Evolutionary conservation across 2,113 vertebrate species (phyloP).

Genomic region (Edolisoma coerulescens): DNA sequence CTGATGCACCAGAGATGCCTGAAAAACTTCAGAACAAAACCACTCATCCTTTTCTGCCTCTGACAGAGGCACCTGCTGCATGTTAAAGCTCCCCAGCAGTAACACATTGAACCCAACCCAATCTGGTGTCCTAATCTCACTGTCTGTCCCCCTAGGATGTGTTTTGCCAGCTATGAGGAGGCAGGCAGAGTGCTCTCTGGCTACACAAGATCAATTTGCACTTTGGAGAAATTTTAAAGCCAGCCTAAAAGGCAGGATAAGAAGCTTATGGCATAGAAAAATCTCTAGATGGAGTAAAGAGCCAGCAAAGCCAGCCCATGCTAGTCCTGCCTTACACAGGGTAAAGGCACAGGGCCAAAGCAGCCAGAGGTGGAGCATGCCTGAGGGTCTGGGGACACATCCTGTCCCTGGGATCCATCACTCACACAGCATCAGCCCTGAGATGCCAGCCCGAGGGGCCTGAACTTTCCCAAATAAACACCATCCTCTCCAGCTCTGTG

Average conservation of each 20-base stretch:
- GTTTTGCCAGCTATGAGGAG: not conserved
- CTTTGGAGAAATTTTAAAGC: not conserved
- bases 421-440: not conserved
- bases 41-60: not conserved
- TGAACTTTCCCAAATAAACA: not conserved
- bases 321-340: not conserved
- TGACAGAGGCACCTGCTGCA: not conserved
- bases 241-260: not conserved
- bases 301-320: not conserved
- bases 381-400: not conserved
- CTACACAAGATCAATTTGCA: not conserved
- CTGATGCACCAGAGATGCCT: not conserved
- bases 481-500: not conserved
- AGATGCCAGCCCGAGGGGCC: not conserved
- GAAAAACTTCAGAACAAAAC: not conserved
- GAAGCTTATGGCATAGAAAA: not conserved
- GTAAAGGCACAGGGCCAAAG: not conserved
- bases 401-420: not conserved
- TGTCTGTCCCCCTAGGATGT: not conserved
- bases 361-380: not conserved
- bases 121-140: not conserved
- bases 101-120: not conserved
- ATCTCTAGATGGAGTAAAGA: constrained; percentile 42
- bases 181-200: not conserved
- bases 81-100: not conserved